phyloP scores from a whole-genome alignment of 2,888 invertebrate genomes.

The Cantharis nigra region DNA sequence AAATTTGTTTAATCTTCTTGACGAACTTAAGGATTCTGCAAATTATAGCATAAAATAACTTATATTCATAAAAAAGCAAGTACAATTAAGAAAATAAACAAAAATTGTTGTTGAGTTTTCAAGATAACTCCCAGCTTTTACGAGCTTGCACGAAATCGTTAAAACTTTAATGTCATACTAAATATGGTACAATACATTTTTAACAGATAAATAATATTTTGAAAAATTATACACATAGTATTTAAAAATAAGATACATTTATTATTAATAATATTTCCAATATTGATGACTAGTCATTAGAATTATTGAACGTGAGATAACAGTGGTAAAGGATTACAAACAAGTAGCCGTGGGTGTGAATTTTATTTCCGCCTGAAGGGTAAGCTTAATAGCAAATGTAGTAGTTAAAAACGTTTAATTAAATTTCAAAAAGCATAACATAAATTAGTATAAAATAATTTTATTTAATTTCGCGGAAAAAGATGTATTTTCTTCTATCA shows the following conservation, averaged over 20 bases:
- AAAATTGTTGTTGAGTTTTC: not conserved
- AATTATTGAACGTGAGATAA: not conserved
- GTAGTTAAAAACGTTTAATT: no score
- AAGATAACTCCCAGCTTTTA: not conserved
- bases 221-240: not conserved
- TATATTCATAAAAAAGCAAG: not conserved
- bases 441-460: no score
- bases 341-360: no score
- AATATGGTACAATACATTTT: not conserved
- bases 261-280: not conserved
- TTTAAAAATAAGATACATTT: not conserved
- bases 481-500: no score
- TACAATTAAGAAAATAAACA: not conserved
- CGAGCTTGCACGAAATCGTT: not conserved
- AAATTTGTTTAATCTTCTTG: not conserved
- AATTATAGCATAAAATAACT: not conserved
- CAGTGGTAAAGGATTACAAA: not conserved
- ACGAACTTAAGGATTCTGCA: not conserved
- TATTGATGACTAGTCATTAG: no score
- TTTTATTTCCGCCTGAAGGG: no score
- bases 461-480: no score
- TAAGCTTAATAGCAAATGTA: no score
- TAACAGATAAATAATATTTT: not conserved
- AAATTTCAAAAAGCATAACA: no score
- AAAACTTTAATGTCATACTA: not conserved